These are phyloP conservation scores for Megalurothrips usitatus DNA, from an alignment of 2,888 invertebrate genomes.

Conservation along the genomic window DNA sequence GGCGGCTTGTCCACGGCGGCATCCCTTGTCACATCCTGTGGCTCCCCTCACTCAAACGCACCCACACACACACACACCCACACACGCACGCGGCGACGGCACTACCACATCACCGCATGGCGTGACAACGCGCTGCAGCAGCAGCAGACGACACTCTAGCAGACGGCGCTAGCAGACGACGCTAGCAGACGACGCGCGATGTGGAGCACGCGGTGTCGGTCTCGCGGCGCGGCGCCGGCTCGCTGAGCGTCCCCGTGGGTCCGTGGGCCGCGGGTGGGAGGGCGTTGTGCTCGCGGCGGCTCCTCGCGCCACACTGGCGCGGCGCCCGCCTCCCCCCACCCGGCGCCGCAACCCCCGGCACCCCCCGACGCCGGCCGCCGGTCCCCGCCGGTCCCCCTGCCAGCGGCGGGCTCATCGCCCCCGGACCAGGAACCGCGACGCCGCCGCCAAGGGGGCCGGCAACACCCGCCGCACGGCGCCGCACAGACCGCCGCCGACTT, in stretches of 20 bases:
- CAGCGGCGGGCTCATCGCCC: slow-evolving; percentile 5
- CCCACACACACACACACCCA: background rate
- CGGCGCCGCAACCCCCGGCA: background rate
- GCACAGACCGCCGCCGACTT: too few species aligned
- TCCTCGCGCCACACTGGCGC: slow-evolving; percentile 19
- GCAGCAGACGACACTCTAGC: background rate
- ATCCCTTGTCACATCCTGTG: background rate
- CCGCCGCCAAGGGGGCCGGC: too few species aligned
- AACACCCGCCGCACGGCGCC: too few species aligned
- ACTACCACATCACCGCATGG: background rate
- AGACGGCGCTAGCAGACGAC: too few species aligned
- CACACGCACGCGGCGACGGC: background rate
- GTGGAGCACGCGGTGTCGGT: background rate
- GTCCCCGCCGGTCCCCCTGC: background rate
- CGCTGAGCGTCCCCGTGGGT: too few species aligned
- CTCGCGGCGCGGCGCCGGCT: slow-evolving; percentile 1
- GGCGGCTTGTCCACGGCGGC: background rate
- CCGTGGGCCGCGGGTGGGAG: background rate
- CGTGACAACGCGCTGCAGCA: too few species aligned
- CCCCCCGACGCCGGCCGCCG: background rate
- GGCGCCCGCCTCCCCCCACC: background rate
- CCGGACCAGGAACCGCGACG: background rate
- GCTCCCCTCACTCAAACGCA: background rate
- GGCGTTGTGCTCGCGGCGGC: slow-evolving; percentile 2
- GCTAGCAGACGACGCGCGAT: background rate